Evolutionary conservation across 2,113 vertebrate genomes (phyloP).

Genomic region (Pygathrix nemaeus): DNA sequence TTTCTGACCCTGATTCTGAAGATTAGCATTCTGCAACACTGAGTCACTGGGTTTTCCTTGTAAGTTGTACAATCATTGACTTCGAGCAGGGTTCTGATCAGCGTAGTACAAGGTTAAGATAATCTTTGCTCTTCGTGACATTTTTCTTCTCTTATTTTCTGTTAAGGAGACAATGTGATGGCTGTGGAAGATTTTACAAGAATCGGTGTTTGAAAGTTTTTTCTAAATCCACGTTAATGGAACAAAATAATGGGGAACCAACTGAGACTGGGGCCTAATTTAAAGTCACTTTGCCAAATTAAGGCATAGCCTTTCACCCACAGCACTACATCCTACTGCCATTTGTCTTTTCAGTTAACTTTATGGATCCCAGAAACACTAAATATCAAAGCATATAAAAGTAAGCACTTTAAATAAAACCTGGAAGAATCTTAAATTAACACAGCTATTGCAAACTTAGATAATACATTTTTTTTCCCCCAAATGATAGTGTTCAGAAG

Average conservation of each 20-base stretch:
- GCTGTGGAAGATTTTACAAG: conserved; percentile 80
- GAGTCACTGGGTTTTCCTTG: conserved; percentile 81
- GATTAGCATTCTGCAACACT: conserved; percentile 81
- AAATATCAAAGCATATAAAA: conserved; percentile 70
- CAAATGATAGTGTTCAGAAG: not conserved
- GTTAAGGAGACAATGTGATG: conserved; percentile 79
- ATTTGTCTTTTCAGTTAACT: conserved; percentile 83
- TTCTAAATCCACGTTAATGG: conserved; percentile 83
- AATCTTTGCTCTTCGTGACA: conserved; percentile 85
- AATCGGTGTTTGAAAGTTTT: conserved; percentile 82
- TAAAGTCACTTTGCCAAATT: conserved; percentile 85
- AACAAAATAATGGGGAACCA: conserved; percentile 87
- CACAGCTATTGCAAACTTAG: conserved; percentile 31
- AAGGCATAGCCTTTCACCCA: conserved; percentile 86
- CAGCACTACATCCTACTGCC: conserved; percentile 58
- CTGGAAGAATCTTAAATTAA: conserved; percentile 54
- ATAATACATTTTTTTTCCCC: not conserved
- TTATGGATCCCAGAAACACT: conserved; percentile 60
- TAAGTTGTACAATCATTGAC: conserved; percentile 80
- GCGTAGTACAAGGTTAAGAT: conserved; percentile 78
- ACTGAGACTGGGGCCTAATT: conserved; percentile 83
- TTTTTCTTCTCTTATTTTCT: conserved; percentile 82
- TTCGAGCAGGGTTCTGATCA: conserved; percentile 82
- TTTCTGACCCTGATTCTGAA: conserved; percentile 78
- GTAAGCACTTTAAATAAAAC: conserved; percentile 68